phyloP scores from a whole-genome alignment of 2,797 vertebrate genomes.

The Xerus rutilus region DNA sequence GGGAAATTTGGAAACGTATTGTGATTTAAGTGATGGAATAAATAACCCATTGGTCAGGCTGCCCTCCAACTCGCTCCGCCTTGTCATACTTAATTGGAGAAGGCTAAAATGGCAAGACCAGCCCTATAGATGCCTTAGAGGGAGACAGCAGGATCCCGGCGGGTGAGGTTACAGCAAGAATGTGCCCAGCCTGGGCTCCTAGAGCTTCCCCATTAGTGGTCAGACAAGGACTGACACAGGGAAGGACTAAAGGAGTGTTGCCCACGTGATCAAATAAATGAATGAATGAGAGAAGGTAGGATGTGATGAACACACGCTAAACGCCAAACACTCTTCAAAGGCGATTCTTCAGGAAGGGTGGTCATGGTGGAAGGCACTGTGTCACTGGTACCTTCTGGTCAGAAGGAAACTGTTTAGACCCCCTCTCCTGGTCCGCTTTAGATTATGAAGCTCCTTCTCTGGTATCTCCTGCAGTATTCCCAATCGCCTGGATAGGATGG shows the following conservation, averaged over 20 bases:
- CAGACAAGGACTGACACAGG: neutral
- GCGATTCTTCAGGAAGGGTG: neutral
- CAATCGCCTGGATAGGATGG: neutral
- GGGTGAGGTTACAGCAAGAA: neutral
- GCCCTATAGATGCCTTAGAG: neutral
- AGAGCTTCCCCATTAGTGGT: neutral
- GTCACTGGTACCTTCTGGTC: neutral
- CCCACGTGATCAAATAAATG: neutral
- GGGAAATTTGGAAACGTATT: conserved; percentile 61
- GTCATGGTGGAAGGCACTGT: neutral
- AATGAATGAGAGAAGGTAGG: neutral
- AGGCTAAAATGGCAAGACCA: neutral
- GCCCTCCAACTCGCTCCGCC: conserved; percentile 48
- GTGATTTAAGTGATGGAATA: conserved; percentile 69
- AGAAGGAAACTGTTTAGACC: neutral
- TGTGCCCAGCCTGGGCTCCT: neutral
- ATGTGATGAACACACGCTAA: neutral
- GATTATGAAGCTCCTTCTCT: neutral
- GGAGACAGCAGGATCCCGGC: neutral
- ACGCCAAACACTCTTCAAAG: neutral
- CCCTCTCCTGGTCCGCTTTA: neutral
- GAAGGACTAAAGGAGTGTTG: neutral
- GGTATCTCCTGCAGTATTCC: neutral
- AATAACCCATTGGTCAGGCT: conserved; percentile 40
- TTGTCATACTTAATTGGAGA: neutral